Evolutionary conservation across 2,113 vertebrate genomes (phyloP).

Genomic region (Cyanoderma ruficeps): DNA sequence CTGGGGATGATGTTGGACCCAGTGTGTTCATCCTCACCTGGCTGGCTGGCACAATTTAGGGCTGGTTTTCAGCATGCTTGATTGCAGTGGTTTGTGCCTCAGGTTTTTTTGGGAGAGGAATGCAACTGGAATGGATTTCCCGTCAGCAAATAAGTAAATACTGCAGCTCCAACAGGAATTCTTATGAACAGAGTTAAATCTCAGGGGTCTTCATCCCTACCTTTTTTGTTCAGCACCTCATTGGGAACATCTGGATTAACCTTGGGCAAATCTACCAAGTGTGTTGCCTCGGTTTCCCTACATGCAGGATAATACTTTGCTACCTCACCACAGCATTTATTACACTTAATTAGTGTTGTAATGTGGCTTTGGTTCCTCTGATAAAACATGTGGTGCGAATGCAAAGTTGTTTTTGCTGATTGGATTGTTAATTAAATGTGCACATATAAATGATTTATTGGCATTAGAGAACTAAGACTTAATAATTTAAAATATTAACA

Average conservation of each 20-base stretch:
- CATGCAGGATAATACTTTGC: neutral
- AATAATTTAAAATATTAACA: conserved; percentile 51
- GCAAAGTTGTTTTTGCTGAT: conserved; percentile 62
- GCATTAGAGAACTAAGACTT: conserved; percentile 38
- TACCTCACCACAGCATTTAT: neutral
- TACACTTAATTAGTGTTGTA: conserved; percentile 51
- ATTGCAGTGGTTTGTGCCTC: neutral
- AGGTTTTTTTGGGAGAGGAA: neutral
- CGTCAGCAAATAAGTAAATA: neutral
- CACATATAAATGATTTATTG: conserved; percentile 53
- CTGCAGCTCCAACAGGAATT: neutral
- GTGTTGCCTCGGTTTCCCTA: neutral
- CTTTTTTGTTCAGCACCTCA: neutral
- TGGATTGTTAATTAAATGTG: conserved; percentile 64
- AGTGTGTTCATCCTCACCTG: neutral
- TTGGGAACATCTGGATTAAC: conserved; percentile 10
- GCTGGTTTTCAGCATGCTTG: neutral
- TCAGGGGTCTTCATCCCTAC: neutral
- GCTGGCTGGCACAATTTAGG: neutral
- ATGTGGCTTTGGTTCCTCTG: conserved; percentile 24
- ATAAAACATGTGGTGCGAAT: neutral
- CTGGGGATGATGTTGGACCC: neutral
- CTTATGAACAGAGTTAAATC: neutral
- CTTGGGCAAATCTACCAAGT: neutral
- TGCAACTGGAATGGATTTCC: neutral